Base-by-base conservation (phyloP, 2,113 vertebrate genomes). In the Heterochromis multidens region DNA sequence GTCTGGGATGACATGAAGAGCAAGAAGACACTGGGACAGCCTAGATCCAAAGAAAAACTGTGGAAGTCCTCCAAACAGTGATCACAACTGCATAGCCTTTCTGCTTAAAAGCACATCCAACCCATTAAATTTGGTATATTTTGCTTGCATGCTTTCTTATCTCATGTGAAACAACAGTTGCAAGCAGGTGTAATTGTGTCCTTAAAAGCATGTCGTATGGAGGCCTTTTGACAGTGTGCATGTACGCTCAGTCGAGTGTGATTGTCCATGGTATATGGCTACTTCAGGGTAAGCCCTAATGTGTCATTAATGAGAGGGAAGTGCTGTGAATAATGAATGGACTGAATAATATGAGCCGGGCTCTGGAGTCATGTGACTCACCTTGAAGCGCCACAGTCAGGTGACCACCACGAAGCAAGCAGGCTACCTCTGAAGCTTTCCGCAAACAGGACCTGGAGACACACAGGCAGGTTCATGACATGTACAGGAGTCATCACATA, bases 341-440 rank as follows among this genome's bases (percentile, higher is more conserved):
- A n/a, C 81, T 49, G 85, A 90, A 88, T 79, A 81, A 94, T 86
- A 78, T 7, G 88, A 92, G 85, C 87, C 6, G 35, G 57, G 62
- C 25, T 61, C 0, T 7, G 10, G 57, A 25, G 35, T 92, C 91
- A 92, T 14, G 57, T 89, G 89, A 95, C 93, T 92, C 93, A 99
- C 98, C 98, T 96, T 99, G 98, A 88, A 99, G 97, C 3, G 97
- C 95, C 49, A 99, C 96, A 0, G 97, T 98, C 89, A 98, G 96
- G 88, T 96, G 95, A 31, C 94, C 94, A 17, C 96, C 94, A 0
- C 93, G 96, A 61, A 99, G 96, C 87, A 99, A 93, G 5, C 95
- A 95, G 1, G 94, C 95, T 19, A 99, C 96, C 63, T 99, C 98
- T 1, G 91, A 95, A 1, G 98, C 97, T 91, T 98, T 99, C 80